Percentiles rank a stretch among this genome's conserved stretches.
Evolutionary conservation across 2,888 invertebrate species (phyloP).

Genomic region (Phyllotreta cruciferae): DNA sequence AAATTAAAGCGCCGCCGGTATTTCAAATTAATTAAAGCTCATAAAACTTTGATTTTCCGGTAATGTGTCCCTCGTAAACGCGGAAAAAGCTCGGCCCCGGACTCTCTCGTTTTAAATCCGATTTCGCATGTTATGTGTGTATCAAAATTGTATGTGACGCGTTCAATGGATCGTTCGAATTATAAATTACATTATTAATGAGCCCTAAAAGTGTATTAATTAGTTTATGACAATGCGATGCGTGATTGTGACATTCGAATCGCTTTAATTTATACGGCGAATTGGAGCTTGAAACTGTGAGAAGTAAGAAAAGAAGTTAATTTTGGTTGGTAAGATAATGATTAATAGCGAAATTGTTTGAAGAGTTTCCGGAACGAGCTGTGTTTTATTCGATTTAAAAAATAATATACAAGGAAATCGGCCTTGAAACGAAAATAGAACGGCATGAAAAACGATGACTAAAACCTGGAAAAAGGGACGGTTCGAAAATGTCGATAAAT

Average conservation of each 20-base stretch:
- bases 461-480: conserved; percentile 10
- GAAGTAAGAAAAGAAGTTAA: too few relatives aligned
- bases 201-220: conserved; percentile 43
- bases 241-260: conserved; percentile 24
- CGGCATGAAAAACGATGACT: conserved; percentile 7
- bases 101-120: conserved; percentile 24
- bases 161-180: conserved; percentile 41
- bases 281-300: too few relatives aligned
- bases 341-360: background rate
- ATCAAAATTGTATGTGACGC: conserved; percentile 41
- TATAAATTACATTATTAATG: conserved; percentile 44
- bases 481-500: conserved; percentile 2
- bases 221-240: conserved; percentile 40
- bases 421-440: conserved; percentile 6
- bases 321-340: background rate
- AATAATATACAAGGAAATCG: background rate
- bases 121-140: conserved; percentile 30
- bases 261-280: too few relatives aligned
- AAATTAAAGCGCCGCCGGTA: too few relatives aligned
- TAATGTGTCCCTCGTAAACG: too few relatives aligned
- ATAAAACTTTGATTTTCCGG: too few relatives aligned
- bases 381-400: background rate
- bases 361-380: background rate
- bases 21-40: too few relatives aligned
- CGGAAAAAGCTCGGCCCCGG: too few relatives aligned